Percentiles rank a stretch among this genome's conserved stretches.
phyloP scores from a whole-genome alignment of 2,113 vertebrate genomes.

The Ursus arctos region DNA sequence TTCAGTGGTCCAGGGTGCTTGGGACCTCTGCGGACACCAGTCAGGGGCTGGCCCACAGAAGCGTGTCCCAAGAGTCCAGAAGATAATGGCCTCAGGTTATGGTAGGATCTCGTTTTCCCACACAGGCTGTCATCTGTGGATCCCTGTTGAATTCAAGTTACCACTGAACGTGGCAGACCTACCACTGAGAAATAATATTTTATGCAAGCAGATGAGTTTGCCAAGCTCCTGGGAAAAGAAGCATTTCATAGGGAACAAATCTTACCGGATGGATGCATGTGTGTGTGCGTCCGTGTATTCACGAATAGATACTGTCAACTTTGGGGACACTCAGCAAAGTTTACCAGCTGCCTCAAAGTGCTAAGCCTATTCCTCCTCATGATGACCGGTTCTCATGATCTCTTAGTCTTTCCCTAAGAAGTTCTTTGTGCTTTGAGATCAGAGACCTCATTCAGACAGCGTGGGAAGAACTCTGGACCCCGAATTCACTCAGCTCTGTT shows the following conservation, averaged over 20 bases:
- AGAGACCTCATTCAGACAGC: background rate
- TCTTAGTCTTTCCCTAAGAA: background rate
- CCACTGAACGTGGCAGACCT: slow-evolving; percentile 77
- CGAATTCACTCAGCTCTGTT: background rate
- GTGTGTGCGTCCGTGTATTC: background rate
- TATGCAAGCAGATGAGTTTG: slow-evolving; percentile 71
- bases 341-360: background rate
- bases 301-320: background rate
- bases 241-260: slow-evolving; percentile 64
- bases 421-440: background rate
- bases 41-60: background rate
- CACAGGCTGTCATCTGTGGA: background rate
- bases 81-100: background rate
- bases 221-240: slow-evolving; percentile 59
- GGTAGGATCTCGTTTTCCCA: slow-evolving; percentile 56
- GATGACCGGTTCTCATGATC: background rate
- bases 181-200: slow-evolving; percentile 82
- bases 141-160: slow-evolving; percentile 58
- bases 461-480: background rate
- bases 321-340: background rate
- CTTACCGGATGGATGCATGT: background rate
- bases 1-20: background rate
- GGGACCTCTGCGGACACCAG: background rate
- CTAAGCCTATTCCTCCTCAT: background rate
- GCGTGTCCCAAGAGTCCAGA: background rate